A percentile compares a stretch with the other conserved stretches of the same genome.
Conservation (phyloP, 2,888 invertebrate genomes). For the Gortyna flavago region DNA sequence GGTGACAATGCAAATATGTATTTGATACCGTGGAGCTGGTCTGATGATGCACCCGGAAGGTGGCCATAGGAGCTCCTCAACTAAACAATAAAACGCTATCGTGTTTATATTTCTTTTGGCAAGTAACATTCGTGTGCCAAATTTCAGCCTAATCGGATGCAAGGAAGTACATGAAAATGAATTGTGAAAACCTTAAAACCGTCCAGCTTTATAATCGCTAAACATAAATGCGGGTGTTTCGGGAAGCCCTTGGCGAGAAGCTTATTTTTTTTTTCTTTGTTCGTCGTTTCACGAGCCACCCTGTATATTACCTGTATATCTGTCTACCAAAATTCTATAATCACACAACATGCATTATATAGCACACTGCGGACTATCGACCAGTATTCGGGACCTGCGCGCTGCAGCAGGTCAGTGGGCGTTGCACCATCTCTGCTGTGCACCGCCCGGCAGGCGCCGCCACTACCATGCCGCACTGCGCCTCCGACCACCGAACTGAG, state of each 20-base stretch:
- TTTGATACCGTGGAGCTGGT: not conserved
- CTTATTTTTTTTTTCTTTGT: not conserved
- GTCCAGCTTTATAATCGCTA: too few species aligned
- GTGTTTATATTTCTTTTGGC: not conserved
- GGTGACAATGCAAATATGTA: not conserved
- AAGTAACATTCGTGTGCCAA: not conserved
- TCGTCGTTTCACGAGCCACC: not conserved
- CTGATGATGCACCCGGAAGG: not conserved
- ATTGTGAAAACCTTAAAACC: not conserved
- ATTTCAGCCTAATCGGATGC: too few species aligned
- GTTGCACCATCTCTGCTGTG: conserved; percentile 24
- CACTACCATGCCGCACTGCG: conserved; percentile 22
- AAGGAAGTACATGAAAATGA: not conserved
- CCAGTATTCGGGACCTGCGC: conserved; percentile 28
- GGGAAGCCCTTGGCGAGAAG: not conserved
- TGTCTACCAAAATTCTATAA: not conserved
- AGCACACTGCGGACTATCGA: conserved; percentile 37
- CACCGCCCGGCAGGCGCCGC: not conserved
- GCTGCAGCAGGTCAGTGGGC: conserved; percentile 17
- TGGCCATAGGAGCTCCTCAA: not conserved
- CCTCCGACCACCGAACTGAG: conserved; percentile 14
- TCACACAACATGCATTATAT: conserved; percentile 8
- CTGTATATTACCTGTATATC: not conserved
- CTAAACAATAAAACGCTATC: not conserved
- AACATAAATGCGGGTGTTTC: not conserved